Evolutionary conservation across 2,888 invertebrate genomes (phyloP).

Genomic region (Tipula lateralis): DNA sequence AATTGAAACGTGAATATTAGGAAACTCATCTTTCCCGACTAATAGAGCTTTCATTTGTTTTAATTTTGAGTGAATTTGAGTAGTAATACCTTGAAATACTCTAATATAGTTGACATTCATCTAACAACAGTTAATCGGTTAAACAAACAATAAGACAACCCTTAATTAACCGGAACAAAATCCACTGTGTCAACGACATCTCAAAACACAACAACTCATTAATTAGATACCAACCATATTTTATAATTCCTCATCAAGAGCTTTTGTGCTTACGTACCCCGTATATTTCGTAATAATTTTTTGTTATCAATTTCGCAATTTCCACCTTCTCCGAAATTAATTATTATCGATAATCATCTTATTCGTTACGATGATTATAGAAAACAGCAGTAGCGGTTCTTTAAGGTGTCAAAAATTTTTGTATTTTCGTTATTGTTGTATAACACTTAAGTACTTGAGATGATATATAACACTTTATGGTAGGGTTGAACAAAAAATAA

Average conservation of each 20-base stretch:
- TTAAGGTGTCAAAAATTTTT: background rate
- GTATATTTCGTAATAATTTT: background rate
- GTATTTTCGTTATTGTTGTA: background rate
- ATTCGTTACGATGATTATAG: background rate
- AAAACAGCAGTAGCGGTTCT: background rate
- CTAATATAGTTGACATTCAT: too few relatives aligned
- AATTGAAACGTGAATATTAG: too few relatives aligned
- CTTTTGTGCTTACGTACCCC: background rate
- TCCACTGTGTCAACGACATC: background rate
- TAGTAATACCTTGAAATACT: too few relatives aligned
- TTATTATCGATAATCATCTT: background rate
- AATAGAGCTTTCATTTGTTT: too few relatives aligned
- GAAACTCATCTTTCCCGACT: too few relatives aligned
- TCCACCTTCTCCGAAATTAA: background rate
- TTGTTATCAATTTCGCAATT: background rate
- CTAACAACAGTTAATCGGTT: too few relatives aligned
- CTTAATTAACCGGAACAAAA: background rate
- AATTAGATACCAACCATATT: background rate
- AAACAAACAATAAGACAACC: too few relatives aligned
- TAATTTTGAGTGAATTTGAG: too few relatives aligned
- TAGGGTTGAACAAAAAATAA: background rate
- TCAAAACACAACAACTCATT: background rate
- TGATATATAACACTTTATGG: background rate
- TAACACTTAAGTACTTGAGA: too few relatives aligned
- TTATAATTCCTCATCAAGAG: background rate